Evolutionary conservation across 2,888 invertebrate genomes (phyloP), one percentile per base, ranked within the genome.

Genomic region (Tetragonisca angustula): DNA sequence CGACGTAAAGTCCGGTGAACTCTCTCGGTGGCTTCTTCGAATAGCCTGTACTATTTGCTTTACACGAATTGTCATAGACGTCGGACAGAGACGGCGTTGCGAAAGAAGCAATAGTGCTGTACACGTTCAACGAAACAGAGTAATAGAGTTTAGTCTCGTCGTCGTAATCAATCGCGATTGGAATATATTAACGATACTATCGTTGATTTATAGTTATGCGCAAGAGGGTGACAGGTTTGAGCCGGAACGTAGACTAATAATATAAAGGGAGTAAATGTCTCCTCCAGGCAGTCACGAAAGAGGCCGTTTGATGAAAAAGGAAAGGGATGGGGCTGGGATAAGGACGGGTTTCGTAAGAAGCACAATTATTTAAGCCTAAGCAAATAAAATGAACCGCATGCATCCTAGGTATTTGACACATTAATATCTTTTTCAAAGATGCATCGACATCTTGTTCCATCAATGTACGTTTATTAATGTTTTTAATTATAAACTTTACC

Each of bases 251-350:
- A 91, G 90, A 84, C 82, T 88, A 85, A 89, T 90, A 92, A 91
- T 90, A 91, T 89, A 89, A 90, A 88, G 90, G 87, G 89, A 90
- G 90, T 91, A 90, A 85, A 87, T 90, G 91, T 92, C 93, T 94
- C 94, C 94, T 94, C 94, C 94, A 94, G 92, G 92, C 93, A 92
- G 94, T 94, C 94, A 94, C 92, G 94, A 94, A 94, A 94, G 94
- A 93, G 92, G 91, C 91, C 90, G 88, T 90, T 90, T 87, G 83
- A 79, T 91, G 80, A 85, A 76, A 87, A 62, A 17, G 61, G 84
- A 83, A 77, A 69, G 80, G 84, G 79, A 78, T 70, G 84, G 88
- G 82, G 71, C n/a, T 59, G 74, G 79, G 80, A 79, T 65, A 76
- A 85, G 81, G 85, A 50, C 68, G 61, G 75, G 85, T 76, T 84